A percentile compares a stretch with the other conserved stretches of the same genome.
These are phyloP conservation scores for Marasmarcha lunaedactyla DNA, from an alignment of 2,888 invertebrate species.

Conservation along the genomic window DNA sequence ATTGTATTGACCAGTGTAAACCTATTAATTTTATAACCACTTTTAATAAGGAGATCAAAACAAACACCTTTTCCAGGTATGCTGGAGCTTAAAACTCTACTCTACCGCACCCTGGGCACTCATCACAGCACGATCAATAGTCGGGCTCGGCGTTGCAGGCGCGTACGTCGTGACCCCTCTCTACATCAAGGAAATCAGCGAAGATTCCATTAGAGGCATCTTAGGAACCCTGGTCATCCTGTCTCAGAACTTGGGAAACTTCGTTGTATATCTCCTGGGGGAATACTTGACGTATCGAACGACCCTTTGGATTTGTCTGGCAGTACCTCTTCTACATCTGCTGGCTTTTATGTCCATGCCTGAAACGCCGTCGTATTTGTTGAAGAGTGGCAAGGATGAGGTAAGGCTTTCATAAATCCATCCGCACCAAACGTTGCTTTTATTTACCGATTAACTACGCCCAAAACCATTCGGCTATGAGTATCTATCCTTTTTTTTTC, in stretches of 20 bases:
- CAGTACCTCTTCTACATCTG: slow-evolving; percentile 48
- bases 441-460: too few relatives aligned
- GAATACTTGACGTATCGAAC: slow-evolving; percentile 51
- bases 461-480: too few relatives aligned
- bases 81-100: slow-evolving; percentile 51
- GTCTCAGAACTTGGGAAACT: slow-evolving; percentile 52
- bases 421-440: too few relatives aligned
- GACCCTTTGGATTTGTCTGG: slow-evolving; percentile 47
- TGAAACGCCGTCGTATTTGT: slow-evolving; percentile 52
- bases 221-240: slow-evolving; percentile 51
- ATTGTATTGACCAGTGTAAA: too few relatives aligned
- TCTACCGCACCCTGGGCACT: slow-evolving; percentile 56
- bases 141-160: slow-evolving; percentile 52
- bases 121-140: slow-evolving; percentile 47
- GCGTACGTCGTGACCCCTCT: slow-evolving; percentile 57
- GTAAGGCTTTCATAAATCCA: too few relatives aligned
- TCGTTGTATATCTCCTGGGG: slow-evolving; percentile 46
- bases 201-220: slow-evolving; percentile 51
- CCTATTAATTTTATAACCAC: too few relatives aligned
- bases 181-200: slow-evolving; percentile 60
- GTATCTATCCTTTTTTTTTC: too few relatives aligned
- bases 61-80: slow-evolving; percentile 34
- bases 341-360: slow-evolving; percentile 51
- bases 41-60: too few relatives aligned
- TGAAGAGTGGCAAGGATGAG: slow-evolving; percentile 53